A percentile compares a stretch with the other conserved stretches of the same genome.
phyloP scores from a whole-genome alignment of 2,888 invertebrate genomes.

The Herminia tarsipennalis region DNA sequence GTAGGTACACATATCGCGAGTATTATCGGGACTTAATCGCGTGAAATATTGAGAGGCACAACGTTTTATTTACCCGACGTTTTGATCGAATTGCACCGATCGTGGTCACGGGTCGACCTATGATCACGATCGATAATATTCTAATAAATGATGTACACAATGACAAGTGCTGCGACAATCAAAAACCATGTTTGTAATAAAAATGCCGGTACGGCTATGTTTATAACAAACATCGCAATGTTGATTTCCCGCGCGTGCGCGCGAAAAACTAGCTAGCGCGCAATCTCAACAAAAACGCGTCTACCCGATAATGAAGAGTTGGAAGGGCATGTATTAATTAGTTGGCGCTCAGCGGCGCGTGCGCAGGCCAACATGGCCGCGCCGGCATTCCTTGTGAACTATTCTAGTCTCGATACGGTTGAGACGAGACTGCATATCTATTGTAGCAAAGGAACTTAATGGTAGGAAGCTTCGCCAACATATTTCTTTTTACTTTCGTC shows the following conservation, averaged over 20 bases:
- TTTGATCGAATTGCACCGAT: too few relatives aligned
- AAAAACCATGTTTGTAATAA: too few relatives aligned
- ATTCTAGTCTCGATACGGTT: constrained; percentile 49
- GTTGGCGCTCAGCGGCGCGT: constrained; percentile 69
- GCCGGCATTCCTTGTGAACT: constrained; percentile 45
- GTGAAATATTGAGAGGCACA: too few relatives aligned
- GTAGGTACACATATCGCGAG: too few relatives aligned
- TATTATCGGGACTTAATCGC: too few relatives aligned
- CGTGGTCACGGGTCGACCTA: too few relatives aligned
- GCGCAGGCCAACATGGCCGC: constrained; percentile 55
- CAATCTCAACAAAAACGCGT: constrained; percentile 67
- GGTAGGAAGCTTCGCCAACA: constrained; percentile 19
- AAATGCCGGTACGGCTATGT: too few relatives aligned
- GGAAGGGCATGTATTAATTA: constrained; percentile 76
- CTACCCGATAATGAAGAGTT: constrained; percentile 74
- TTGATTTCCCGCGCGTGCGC: constrained; percentile 21
- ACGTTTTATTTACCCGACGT: too few relatives aligned
- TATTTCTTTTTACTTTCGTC: background rate
- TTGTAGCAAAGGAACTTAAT: constrained; percentile 35
- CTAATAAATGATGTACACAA: too few relatives aligned
- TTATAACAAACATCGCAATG: too few relatives aligned
- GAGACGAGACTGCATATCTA: constrained; percentile 31
- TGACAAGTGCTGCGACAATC: too few relatives aligned
- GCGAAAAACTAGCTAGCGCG: constrained; percentile 42
- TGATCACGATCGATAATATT: too few relatives aligned